Conservation (phyloP, 37 sponge, comb jelly and placozoan species). For the Haliclona indistincta region DNA sequence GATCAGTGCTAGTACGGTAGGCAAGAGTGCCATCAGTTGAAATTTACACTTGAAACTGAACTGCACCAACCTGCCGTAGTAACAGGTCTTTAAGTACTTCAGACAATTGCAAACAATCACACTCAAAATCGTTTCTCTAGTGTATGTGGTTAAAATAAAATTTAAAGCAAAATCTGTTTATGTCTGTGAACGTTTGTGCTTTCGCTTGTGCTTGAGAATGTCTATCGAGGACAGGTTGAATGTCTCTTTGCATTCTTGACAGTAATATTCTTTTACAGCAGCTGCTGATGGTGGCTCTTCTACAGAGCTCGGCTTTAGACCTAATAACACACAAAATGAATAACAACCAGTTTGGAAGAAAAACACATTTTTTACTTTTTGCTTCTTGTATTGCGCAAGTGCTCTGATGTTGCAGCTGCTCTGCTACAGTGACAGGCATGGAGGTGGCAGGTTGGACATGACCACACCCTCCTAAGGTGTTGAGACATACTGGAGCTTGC, state of each 20-base stretch:
- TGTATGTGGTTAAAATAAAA: too few relatives aligned
- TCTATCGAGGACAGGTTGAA: slow-evolving; percentile 53
- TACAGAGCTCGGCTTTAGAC: background rate
- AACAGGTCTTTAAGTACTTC: too few relatives aligned
- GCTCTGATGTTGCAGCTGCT: slow-evolving; percentile 73
- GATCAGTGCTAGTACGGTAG: too few relatives aligned
- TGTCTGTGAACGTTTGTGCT: slow-evolving; percentile 15
- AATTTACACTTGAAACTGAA: too few relatives aligned
- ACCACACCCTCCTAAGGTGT: slow-evolving; percentile 59
- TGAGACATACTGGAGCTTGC: slow-evolving; percentile 14
- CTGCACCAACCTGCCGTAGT: too few relatives aligned
- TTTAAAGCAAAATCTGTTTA: too few relatives aligned
- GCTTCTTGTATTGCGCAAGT: slow-evolving; percentile 35
- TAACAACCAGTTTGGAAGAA: too few relatives aligned
- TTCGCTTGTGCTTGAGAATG: slow-evolving; percentile 69
- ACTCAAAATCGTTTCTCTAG: too few relatives aligned
- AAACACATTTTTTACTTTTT: slow-evolving; percentile 4
- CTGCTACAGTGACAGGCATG: slow-evolving; percentile 58
- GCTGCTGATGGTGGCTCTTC: background rate
- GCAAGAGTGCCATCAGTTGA: too few relatives aligned
- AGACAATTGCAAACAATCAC: too few relatives aligned
- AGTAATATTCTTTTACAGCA: slow-evolving; percentile 37
- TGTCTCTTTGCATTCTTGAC: slow-evolving; percentile 32
- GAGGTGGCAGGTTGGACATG: slow-evolving; percentile 58
- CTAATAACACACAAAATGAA: too few relatives aligned